Conservation (phyloP, 2,797 vertebrate genomes). For the Notoglanidium macrostoma region DNA sequence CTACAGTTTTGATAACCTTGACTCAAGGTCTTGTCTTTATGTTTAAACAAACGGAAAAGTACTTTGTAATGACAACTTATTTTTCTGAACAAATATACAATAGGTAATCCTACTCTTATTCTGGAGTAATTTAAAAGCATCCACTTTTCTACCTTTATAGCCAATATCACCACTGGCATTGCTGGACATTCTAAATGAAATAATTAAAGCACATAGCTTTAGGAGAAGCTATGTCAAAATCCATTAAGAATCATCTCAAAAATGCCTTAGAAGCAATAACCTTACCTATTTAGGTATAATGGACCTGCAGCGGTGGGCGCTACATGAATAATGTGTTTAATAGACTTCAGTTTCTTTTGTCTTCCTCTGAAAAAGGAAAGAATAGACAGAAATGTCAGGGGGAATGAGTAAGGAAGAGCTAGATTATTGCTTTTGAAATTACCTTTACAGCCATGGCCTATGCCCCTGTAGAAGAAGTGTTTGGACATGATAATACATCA, state of each 20-base stretch:
- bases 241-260: constrained; percentile 50
- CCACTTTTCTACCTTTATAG: constrained; percentile 9
- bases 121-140: constrained; percentile 19
- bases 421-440: constrained; percentile 65
- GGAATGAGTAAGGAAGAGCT: constrained; percentile 53
- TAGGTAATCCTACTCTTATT: neutral
- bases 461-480: constrained; percentile 39
- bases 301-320: constrained; percentile 54
- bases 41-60: constrained; percentile 5
- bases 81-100: neutral
- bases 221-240: constrained; percentile 62
- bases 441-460: constrained; percentile 58
- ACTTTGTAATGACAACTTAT: constrained; percentile 26
- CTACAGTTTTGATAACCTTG: neutral
- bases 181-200: constrained; percentile 32
- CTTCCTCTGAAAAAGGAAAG: constrained; percentile 54
- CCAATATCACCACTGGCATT: constrained; percentile 14
- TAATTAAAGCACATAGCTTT: constrained; percentile 29
- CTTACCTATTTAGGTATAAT: constrained; percentile 65
- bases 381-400: constrained; percentile 60
- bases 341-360: constrained; percentile 64
- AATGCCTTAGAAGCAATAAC: constrained; percentile 70
- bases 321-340: constrained; percentile 75
- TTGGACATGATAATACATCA: constrained; percentile 50
- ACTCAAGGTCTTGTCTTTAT: constrained; percentile 11